Evolutionary conservation across 2,113 vertebrate genomes (phyloP).

Genomic region (Tenebrosternarchus preto): DNA sequence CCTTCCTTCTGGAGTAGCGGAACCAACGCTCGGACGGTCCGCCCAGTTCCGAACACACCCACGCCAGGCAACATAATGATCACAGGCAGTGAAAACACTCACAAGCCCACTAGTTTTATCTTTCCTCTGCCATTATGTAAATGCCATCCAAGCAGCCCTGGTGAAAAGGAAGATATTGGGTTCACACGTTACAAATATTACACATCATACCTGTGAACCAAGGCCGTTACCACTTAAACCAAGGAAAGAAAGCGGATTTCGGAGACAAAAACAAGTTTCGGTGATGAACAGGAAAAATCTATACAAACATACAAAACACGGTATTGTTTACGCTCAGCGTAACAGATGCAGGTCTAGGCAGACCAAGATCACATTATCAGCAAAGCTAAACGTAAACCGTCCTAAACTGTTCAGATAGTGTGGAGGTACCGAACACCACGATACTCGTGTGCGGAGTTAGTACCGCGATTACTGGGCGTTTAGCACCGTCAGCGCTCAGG

Average conservation of each 20-base stretch:
- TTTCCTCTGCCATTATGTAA: constrained; percentile 11
- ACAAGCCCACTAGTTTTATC: neutral
- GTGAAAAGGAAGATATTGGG: neutral
- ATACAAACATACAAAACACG: neutral
- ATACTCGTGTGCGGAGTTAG: too few species aligned
- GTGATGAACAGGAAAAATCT: neutral
- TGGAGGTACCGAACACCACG: too few species aligned
- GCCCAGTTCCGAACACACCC: constrained; percentile 96
- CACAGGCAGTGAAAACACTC: constrained; percentile 44
- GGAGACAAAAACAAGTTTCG: neutral
- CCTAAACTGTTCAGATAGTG: neutral
- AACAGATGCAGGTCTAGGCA: neutral
- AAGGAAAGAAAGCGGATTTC: neutral
- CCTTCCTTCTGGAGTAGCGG: constrained; percentile 90
- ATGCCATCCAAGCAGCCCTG: constrained; percentile 23
- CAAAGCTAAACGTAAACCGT: constrained; percentile 23
- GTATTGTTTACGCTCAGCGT: neutral
- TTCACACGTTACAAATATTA: neutral
- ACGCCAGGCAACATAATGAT: constrained; percentile 89
- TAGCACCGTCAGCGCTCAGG: neutral
- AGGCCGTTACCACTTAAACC: neutral
- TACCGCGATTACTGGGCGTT: too few species aligned
- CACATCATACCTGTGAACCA: neutral
- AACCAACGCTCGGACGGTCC: constrained; percentile 87
- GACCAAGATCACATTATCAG: neutral